Base-by-base conservation (phyloP, 2,888 invertebrate genomes). In the Hirtodrosophila cameraria region DNA sequence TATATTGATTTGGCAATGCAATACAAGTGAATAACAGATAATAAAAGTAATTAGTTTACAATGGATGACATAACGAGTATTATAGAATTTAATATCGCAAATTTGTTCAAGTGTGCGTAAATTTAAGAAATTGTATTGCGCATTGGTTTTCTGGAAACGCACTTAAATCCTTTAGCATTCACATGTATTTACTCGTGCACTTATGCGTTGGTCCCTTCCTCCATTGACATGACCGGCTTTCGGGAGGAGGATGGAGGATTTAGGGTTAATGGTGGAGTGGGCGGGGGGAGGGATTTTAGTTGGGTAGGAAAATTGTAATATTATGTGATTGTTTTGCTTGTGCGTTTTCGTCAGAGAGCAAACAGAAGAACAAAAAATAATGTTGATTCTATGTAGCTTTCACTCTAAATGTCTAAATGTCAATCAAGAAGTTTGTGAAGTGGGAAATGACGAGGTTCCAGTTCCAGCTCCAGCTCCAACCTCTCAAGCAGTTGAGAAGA, bases 351-450 rank as follows among this genome's bases (percentile, higher is more conserved):
- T 54, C 52, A 8, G 57, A 42, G 36, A 58, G 55, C 61, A 66
- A 74, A 65, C 54, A 73, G 52, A 68, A 49, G 55, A n/a, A n/a
- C n/a, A n/a, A n/a, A 54, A 59, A 66, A 70, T 62, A 67, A 71
- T 67, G 70, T 73, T 73, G 69, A 55, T 65, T 72, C 64, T 66
- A 55, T 69, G 45, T 65, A 64, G 71, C 70, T 74, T 74, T 74
- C 77, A 76, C 52, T 77, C 53, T 16, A 74, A 74, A 76, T 69
- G 72, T 72, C 75, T 53, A 63, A 69, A 61, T 65, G 76, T 74
- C 77, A 76, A 59, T 71, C 76, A 71, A 38, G 59, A 11, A 45
- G 43, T 45, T 11, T 12, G 2, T 2, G 38, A 30, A 25, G n/a
- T 3, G 25, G 2, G 18, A 31, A 8, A 6, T 7, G 1, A 7